Conservation (phyloP, 2,797 vertebrate species). For the Enteromius radiatus region DNA sequence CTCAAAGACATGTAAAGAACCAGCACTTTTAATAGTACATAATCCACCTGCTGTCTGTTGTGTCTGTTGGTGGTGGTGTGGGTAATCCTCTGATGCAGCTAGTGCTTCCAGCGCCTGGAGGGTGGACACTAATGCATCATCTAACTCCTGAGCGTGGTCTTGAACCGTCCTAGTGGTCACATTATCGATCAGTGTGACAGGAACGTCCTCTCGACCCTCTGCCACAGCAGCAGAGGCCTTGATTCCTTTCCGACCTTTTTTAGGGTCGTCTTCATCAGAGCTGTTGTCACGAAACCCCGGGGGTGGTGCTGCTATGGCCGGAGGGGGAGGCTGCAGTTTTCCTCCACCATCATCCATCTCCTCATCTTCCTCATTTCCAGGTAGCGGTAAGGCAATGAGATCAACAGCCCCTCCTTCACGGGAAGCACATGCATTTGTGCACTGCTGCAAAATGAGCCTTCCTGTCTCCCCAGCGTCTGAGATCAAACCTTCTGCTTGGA, state of each 20-base stretch:
- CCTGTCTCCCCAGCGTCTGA: conserved; percentile 65
- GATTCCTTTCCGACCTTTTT: conserved; percentile 80
- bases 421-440: conserved; percentile 79
- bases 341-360: conserved; percentile 73
- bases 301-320: conserved; percentile 92
- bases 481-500: conserved; percentile 77
- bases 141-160: conserved; percentile 96
- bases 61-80: conserved; percentile 88
- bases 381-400: conserved; percentile 92
- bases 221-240: conserved; percentile 56
- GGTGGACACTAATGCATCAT: conserved; percentile 97
- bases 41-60: conserved; percentile 97
- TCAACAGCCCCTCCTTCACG: conserved; percentile 89
- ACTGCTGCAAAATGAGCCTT: conserved; percentile 67
- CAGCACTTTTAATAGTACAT: conserved; percentile 52
- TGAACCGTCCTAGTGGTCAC: conserved; percentile 92
- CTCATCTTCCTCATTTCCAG: conserved; percentile 90
- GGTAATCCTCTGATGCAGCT: conserved; percentile 96
- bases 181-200: conserved; percentile 93
- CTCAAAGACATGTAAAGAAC: conserved; percentile 30
- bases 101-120: conserved; percentile 97
- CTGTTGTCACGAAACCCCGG: conserved; percentile 98
- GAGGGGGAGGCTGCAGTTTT: conserved; percentile 82
- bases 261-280: conserved; percentile 95
- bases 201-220: conserved; percentile 87